Percentiles rank a stretch among this genome's conserved stretches.
Conservation (phyloP, 2,888 invertebrate species). For the Folsomia candida region DNA sequence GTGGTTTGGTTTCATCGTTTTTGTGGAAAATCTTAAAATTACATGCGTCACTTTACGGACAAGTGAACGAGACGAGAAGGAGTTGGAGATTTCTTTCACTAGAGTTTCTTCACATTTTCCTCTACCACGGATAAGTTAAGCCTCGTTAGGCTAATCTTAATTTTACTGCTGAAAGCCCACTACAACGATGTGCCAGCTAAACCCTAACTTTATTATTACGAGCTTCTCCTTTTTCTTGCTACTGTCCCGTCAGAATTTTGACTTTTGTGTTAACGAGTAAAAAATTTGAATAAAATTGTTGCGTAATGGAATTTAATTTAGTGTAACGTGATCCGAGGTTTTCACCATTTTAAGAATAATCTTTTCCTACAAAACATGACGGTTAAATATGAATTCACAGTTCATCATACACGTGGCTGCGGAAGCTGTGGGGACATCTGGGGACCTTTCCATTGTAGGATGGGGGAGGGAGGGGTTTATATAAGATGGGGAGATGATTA, state of each 20-base stretch:
- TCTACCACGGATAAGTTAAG: neutral
- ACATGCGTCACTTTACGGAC: neutral
- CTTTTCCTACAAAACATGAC: neutral
- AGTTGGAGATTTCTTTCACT: no score
- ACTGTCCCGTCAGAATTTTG: no score
- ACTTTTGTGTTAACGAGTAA: neutral
- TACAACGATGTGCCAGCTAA: neutral
- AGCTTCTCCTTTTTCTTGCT: neutral
- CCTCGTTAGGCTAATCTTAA: neutral
- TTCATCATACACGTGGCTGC: no score
- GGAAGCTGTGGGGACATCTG: no score
- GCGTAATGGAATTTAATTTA: slow-evolving; percentile 39
- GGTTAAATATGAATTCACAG: neutral
- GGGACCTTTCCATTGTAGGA: no score
- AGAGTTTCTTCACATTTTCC: no score
- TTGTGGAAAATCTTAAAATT: neutral
- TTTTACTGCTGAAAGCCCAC: neutral
- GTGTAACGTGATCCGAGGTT: slow-evolving; percentile 27
- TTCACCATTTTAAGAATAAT: neutral
- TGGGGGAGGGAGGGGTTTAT: no score
- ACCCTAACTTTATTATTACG: neutral
- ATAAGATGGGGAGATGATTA: no score
- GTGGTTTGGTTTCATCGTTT: no score
- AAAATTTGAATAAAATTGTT: slow-evolving; percentile 22
- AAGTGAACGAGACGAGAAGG: neutral